Conservation (phyloP, 1,140 invertebrate genomes). For the Calycopis cecrops region DNA sequence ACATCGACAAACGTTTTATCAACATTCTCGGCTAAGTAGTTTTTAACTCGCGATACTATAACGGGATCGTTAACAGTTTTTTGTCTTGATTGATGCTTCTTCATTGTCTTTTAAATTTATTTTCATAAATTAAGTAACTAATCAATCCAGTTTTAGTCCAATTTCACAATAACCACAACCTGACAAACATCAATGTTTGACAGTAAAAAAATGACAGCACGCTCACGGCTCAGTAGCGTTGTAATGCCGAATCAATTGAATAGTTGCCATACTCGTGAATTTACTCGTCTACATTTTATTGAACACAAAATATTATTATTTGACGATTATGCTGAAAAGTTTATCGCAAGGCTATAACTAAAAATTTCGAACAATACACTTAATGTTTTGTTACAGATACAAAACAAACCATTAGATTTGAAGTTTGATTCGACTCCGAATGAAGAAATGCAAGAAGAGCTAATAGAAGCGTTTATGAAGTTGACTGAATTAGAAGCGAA, state of each 20-base stretch:
- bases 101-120: constrained; percentile 41
- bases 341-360: not conserved
- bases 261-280: constrained; percentile 25
- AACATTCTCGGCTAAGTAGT: constrained; percentile 83
- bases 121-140: constrained; percentile 1
- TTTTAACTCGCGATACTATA: constrained; percentile 71
- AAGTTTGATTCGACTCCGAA: constrained; percentile 45
- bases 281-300: too few relatives aligned
- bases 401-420: constrained; percentile 34
- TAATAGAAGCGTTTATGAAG: constrained; percentile 49
- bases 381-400: constrained; percentile 41
- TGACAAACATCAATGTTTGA: constrained; percentile 46
- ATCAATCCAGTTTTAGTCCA: constrained; percentile 2
- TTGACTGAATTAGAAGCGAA: constrained; percentile 41
- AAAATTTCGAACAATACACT: not conserved
- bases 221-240: constrained; percentile 33
- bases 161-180: constrained; percentile 2
- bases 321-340: too few relatives aligned
- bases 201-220: constrained; percentile 28
- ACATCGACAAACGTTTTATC: constrained; percentile 84
- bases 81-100: constrained; percentile 63
- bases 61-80: constrained; percentile 63
- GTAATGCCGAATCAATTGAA: constrained; percentile 44
- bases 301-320: too few relatives aligned
- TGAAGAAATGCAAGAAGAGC: constrained; percentile 40